phyloP scores from a whole-genome alignment of 2,888 invertebrate genomes.

The Mylabris sibirica region DNA sequence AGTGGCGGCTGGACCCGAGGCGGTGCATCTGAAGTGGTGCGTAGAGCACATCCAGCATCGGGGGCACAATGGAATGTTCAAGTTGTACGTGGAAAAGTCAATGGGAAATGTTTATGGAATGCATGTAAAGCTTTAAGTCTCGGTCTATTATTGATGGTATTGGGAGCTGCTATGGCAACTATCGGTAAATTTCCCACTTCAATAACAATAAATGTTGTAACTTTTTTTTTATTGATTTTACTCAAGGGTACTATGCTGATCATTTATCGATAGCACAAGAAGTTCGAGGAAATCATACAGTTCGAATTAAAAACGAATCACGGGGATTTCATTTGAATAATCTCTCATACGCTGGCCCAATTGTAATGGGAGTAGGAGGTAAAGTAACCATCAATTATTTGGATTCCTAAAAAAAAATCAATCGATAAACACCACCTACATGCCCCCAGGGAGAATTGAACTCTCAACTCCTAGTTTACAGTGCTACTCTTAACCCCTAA shows the following conservation, averaged over 20 bases:
- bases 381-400: slow-evolving; percentile 34
- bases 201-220: not conserved
- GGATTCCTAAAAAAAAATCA: slow-evolving; percentile 22
- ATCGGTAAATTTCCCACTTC: slow-evolving; percentile 68
- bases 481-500: slow-evolving; percentile 70
- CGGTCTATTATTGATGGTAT: slow-evolving; percentile 84
- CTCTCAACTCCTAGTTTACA: slow-evolving; percentile 70
- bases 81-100: slow-evolving; percentile 87
- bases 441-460: slow-evolving; percentile 69
- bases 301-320: slow-evolving; percentile 82
- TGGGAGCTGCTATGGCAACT: slow-evolving; percentile 93
- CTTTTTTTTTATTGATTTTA: slow-evolving; percentile 2
- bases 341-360: slow-evolving; percentile 94
- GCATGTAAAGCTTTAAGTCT: slow-evolving; percentile 91
- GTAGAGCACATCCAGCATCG: slow-evolving; percentile 78
- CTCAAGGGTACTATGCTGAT: slow-evolving; percentile 83
- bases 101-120: slow-evolving; percentile 90
- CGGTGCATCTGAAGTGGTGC: slow-evolving; percentile 60
- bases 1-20: slow-evolving; percentile 61
- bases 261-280: slow-evolving; percentile 81
- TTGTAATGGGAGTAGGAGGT: slow-evolving; percentile 97
- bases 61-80: slow-evolving; percentile 87
- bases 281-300: slow-evolving; percentile 78
- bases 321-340: slow-evolving; percentile 87
- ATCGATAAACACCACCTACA: slow-evolving; percentile 23